Conservation (phyloP, 2,888 invertebrate genomes). For the Heliconius aoede region DNA sequence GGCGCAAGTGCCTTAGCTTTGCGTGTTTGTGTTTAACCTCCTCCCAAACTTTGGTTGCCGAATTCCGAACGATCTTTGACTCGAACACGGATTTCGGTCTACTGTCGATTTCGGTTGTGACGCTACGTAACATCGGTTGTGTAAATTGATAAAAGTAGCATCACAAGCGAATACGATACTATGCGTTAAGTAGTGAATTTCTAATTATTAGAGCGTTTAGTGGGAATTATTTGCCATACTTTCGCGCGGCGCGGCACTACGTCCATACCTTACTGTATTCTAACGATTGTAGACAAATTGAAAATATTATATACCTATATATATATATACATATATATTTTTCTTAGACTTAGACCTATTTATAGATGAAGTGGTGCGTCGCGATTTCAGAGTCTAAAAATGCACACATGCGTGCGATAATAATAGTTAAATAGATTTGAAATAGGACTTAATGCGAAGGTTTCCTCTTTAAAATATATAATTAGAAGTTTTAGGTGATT, state of each 20-base stretch:
- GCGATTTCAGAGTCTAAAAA: constrained; percentile 47
- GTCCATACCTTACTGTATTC: constrained; percentile 52
- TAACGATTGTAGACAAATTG: constrained; percentile 65
- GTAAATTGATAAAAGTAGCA: constrained; percentile 9
- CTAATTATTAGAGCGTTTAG: constrained; percentile 64
- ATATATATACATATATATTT: constrained; percentile 61
- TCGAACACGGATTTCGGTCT: constrained; percentile 17
- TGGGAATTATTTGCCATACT: constrained; percentile 63
- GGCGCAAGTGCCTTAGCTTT: constrained; percentile 77
- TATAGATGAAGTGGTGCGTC: constrained; percentile 42
- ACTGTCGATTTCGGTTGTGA: constrained; percentile 22
- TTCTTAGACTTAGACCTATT: constrained; percentile 58
- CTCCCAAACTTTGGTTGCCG: constrained; percentile 47
- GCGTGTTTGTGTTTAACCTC: constrained; percentile 62
- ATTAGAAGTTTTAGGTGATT: constrained; percentile 57
- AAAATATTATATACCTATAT: constrained; percentile 55
- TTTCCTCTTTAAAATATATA: constrained; percentile 47
- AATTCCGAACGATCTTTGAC: constrained; percentile 35
- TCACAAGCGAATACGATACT: constrained; percentile 46
- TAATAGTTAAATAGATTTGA: constrained; percentile 62
- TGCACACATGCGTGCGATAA: constrained; percentile 55
- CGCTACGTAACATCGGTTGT: background rate
- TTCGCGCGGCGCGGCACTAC: constrained; percentile 56
- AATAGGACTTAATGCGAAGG: constrained; percentile 58
- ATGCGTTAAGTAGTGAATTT: constrained; percentile 74